Base-by-base conservation (phyloP, 2,888 invertebrate species). In the Parnassius mnemosyne region DNA sequence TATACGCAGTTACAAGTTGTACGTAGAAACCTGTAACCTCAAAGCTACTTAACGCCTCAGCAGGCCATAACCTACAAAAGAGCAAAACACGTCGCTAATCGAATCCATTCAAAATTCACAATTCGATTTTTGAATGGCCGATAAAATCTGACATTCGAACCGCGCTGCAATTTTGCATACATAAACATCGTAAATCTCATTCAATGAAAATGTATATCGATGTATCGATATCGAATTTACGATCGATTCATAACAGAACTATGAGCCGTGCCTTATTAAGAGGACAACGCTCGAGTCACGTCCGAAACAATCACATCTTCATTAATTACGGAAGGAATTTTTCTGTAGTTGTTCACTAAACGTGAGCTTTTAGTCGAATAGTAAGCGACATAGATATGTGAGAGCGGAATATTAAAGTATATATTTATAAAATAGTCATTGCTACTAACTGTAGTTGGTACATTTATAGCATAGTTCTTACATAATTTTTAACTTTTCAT, bases 161-260 rank as follows among this genome's bases (percentile, higher is more conserved):
- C 83, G 81, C 80, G 79, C 80, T 80, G 81, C 84, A 85, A 86
- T 87, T 86, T 81, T 78, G 80, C 81, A 79, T 81, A 80, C 85
- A 81, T 83, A 87, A 85, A 85, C 87, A 86, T 87, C 86, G 84
- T 89, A 89, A 89, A 87, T 87, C 82, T 84, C 81, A 83, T 83
- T 82, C 78, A 84, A 83, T 84, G 84, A 84, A 85, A 84, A 82
- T 83, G 80, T 80, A 81, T 84, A 87, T 84, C 83, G 87, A 84
- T 83, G 79, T 79, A 77, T 82, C 80, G 84, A 85, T 84, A 83
- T 82, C 78, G 80, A 72, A 73, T 76, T 83, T 78, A 84, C 78
- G 81, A 82, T 80, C 80, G 78, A 79, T 79, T 78, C 79, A 81
- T 82, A 79, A 81, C 83, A 70, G 69, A 73, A 80, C 82, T 85